Evolutionary conservation across 2,113 vertebrate genomes (phyloP).

Genomic region (pig (Sus scrofa)): T2T-Sscrofa CM000824.6:215414001-215414500

Average conservation of each 20-base stretch:
- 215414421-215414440: background rate
- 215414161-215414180: too few species aligned
- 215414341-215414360: background rate
- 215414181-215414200: too few species aligned
- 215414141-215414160: background rate
- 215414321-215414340: background rate
- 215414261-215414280: background rate
- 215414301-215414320: background rate
- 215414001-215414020: too few species aligned
- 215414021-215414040: background rate
- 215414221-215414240: background rate
- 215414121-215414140: background rate
- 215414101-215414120: background rate
- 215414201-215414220: too few species aligned
- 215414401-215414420: background rate
- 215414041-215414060: background rate
- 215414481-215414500: background rate
- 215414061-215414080: background rate
- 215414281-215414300: background rate
- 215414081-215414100: background rate
- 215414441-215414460: background rate
- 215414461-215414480: background rate
- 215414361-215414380: slow-evolving; percentile 18
- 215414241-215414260: background rate
- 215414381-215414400: background rate